Conservation (phyloP, 2,113 vertebrate genomes). For the Brachionichthys hirsutus region DNA sequence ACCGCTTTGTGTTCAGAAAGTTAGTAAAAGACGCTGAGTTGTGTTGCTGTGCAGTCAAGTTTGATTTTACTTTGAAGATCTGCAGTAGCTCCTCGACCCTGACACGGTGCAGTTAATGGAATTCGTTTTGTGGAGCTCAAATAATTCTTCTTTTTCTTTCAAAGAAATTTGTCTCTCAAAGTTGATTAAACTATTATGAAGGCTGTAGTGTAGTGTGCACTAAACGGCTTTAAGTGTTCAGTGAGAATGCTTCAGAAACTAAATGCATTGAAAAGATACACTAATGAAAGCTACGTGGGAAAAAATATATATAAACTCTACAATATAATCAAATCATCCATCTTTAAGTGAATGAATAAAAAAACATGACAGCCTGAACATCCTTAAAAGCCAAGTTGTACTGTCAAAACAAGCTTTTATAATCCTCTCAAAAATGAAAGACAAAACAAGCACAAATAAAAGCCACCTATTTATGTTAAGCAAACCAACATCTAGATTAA, state of each 20-base stretch:
- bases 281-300: background rate
- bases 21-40: too few species aligned
- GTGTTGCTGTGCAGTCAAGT: background rate
- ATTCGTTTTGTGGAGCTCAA: background rate
- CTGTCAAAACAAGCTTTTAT: conserved; percentile 5
- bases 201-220: background rate
- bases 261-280: background rate
- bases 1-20: too few species aligned
- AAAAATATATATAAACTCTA: background rate
- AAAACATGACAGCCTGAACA: background rate
- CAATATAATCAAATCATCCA: background rate
- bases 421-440: background rate
- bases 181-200: background rate
- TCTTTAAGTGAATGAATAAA: background rate
- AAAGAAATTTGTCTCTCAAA: background rate
- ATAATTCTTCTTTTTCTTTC: too few species aligned
- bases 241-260: background rate
- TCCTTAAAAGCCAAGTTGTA: background rate
- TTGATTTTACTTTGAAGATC: background rate
- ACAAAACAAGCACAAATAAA: background rate
- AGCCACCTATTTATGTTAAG: too few species aligned
- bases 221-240: background rate
- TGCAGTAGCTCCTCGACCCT: background rate
- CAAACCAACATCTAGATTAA: too few species aligned
- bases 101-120: background rate